These are phyloP conservation scores for Drosophila kurseongensis DNA, from an alignment of 1,140 invertebrate species.

Conservation along the genomic window DNA sequence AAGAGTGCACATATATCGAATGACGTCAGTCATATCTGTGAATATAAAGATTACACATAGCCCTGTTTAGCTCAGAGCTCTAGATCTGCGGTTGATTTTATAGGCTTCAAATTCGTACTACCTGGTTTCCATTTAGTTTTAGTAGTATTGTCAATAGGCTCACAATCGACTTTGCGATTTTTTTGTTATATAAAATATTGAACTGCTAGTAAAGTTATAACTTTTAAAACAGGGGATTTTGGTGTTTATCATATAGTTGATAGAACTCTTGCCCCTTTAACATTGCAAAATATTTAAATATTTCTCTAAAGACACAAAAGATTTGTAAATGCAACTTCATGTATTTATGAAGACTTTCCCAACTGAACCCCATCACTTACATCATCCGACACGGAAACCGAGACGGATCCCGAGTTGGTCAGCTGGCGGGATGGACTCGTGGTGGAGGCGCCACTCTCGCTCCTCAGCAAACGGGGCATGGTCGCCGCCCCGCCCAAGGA, in stretches of 20 bases:
- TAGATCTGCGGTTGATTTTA: conserved; percentile 6
- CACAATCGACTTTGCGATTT: too few relatives aligned
- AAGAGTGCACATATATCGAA: conserved; percentile 17
- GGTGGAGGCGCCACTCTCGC: conserved; percentile 57
- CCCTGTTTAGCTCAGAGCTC: conserved; percentile 3
- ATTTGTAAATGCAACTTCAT: too few relatives aligned
- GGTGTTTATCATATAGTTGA: too few relatives aligned
- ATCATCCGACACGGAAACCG: conserved; percentile 75
- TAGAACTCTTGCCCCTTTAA: too few relatives aligned
- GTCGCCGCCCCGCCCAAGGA: conserved; percentile 60
- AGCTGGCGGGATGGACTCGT: conserved; percentile 58
- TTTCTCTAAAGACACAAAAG: too few relatives aligned
- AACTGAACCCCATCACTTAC: conserved; percentile 62
- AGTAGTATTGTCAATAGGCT: neutral
- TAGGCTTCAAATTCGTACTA: conserved; percentile 13
- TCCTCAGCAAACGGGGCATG: conserved; percentile 65
- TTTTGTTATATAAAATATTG: too few relatives aligned
- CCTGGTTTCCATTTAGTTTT: neutral
- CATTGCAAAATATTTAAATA: too few relatives aligned
- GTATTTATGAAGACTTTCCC: too few relatives aligned
- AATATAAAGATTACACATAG: conserved; percentile 51
- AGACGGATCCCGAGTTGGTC: conserved; percentile 62
- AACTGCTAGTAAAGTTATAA: too few relatives aligned
- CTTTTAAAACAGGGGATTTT: too few relatives aligned
- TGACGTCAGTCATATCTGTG: conserved; percentile 54